Percentiles rank a stretch among this genome's conserved stretches.
These are phyloP conservation scores for Trididemnum clinides DNA, from an alignment of 23 tunicate species.

Conservation along the genomic window DNA sequence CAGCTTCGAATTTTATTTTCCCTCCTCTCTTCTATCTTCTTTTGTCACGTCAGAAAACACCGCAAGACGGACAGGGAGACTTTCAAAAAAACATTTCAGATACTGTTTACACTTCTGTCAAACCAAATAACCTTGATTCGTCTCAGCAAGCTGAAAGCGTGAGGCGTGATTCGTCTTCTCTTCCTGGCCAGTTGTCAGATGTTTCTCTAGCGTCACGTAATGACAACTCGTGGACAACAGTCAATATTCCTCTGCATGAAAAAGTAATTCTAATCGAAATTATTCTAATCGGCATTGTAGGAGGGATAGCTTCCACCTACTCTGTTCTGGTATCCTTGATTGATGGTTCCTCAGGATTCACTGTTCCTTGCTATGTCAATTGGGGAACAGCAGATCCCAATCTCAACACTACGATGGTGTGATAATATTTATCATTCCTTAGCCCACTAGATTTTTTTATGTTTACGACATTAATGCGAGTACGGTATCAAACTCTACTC, in stretches of 20 bases:
- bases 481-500: too few species aligned
- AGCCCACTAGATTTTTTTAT: too few species aligned
- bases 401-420: too few species aligned
- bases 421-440: too few species aligned
- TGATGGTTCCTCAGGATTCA: slow-evolving; percentile 80
- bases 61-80: slow-evolving; percentile 51
- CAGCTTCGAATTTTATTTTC: slow-evolving; percentile 83
- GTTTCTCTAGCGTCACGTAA: background rate
- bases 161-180: background rate
- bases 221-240: slow-evolving; percentile 20
- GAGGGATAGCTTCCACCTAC: slow-evolving; percentile 73
- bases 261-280: slow-evolving; percentile 69
- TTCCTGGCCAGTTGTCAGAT: background rate
- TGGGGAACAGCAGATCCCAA: slow-evolving; percentile 57
- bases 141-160: background rate
- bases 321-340: slow-evolving; percentile 58
- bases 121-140: background rate
- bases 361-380: slow-evolving; percentile 91
- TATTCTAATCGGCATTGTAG: slow-evolving; percentile 71
- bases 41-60: slow-evolving; percentile 46
- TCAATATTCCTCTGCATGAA: slow-evolving; percentile 47
- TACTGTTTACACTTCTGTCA: slow-evolving; percentile 4
- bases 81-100: background rate
- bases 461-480: too few species aligned
- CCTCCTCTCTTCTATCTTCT: slow-evolving; percentile 90